Percentiles rank a stretch among this genome's conserved stretches.
These are phyloP conservation scores for Drosophila santomea DNA, from an alignment of 1,140 invertebrate genomes.

Conservation along the genomic window DNA sequence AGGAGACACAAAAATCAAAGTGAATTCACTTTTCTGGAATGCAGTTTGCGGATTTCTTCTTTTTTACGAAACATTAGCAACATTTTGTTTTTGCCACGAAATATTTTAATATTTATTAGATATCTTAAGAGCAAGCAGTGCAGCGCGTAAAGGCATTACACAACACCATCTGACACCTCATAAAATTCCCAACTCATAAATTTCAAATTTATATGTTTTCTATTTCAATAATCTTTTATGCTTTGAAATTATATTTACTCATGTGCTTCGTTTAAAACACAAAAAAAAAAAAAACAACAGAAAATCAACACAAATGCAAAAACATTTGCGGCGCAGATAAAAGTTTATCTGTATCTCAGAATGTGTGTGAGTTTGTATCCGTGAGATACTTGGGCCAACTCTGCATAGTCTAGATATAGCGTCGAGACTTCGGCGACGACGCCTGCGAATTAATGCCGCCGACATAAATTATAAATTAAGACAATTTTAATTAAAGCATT, in stretches of 20 bases:
- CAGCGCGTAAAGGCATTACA: background rate
- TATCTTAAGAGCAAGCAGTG: no score
- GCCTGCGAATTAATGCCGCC: slow-evolving; percentile 76
- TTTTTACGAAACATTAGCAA: background rate
- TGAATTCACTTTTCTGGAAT: background rate
- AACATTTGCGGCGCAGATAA: slow-evolving; percentile 53
- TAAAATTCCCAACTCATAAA: slow-evolving; percentile 23
- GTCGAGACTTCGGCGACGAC: slow-evolving; percentile 29
- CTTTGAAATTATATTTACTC: slow-evolving; percentile 3
- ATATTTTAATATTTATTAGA: no score
- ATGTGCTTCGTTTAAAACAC: slow-evolving; percentile 20
- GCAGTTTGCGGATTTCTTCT: background rate
- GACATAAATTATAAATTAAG: slow-evolving; percentile 80
- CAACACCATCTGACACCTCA: slow-evolving; percentile 6
- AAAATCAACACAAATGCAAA: slow-evolving; percentile 31
- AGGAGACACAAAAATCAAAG: slow-evolving; percentile 4
- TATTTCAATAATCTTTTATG: slow-evolving; percentile 15
- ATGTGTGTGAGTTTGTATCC: slow-evolving; percentile 40
- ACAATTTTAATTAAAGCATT: slow-evolving; percentile 80
- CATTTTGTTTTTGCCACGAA: no score
- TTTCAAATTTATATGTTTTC: slow-evolving; percentile 18
- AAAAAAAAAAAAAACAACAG: no score
- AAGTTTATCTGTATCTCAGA: slow-evolving; percentile 15
- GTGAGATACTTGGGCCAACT: slow-evolving; percentile 67
- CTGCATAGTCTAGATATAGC: slow-evolving; percentile 58